Conservation (phyloP, 1,140 invertebrate species). For the Drosophila tropicalis region DNA sequence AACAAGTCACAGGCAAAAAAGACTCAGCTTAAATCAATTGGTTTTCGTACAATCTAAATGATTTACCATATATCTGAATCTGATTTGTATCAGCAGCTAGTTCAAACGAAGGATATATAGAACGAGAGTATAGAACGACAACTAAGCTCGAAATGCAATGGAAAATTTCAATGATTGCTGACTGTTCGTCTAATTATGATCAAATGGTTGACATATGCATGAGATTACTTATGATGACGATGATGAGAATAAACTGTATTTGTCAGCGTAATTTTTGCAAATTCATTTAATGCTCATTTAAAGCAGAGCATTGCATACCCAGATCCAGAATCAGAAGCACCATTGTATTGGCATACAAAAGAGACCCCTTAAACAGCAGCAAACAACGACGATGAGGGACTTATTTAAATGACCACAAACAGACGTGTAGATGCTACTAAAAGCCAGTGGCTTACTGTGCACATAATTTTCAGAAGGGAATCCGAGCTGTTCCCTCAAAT, state of each 20-base stretch:
- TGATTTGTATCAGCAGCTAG: too few species aligned
- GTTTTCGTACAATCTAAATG: too few species aligned
- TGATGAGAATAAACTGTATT: slow-evolving; percentile 42
- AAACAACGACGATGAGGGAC: slow-evolving; percentile 28
- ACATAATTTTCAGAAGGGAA: slow-evolving; percentile 26
- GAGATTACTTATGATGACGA: slow-evolving; percentile 10
- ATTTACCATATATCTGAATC: too few species aligned
- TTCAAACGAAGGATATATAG: not conserved
- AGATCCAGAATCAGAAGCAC: slow-evolving; percentile 2
- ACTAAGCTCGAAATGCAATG: slow-evolving; percentile 50
- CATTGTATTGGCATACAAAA: slow-evolving; percentile 58
- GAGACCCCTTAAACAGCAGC: slow-evolving; percentile 28
- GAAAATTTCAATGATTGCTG: slow-evolving; percentile 55
- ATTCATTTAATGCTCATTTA: slow-evolving; percentile 81
- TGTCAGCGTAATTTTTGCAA: slow-evolving; percentile 79
- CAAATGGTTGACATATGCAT: slow-evolving; percentile 22
- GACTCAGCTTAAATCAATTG: too few species aligned
- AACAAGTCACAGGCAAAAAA: too few species aligned
- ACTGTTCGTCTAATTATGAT: slow-evolving; percentile 17
- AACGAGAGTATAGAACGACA: slow-evolving; percentile 11
- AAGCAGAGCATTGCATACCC: slow-evolving; percentile 47
- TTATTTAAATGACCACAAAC: slow-evolving; percentile 52
- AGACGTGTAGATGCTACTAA: slow-evolving; percentile 27
- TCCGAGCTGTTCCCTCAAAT: too few species aligned
- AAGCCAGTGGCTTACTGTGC: slow-evolving; percentile 29